Conservation (phyloP, 2,113 vertebrate species). For the Cynopterus brachyotis region DNA sequence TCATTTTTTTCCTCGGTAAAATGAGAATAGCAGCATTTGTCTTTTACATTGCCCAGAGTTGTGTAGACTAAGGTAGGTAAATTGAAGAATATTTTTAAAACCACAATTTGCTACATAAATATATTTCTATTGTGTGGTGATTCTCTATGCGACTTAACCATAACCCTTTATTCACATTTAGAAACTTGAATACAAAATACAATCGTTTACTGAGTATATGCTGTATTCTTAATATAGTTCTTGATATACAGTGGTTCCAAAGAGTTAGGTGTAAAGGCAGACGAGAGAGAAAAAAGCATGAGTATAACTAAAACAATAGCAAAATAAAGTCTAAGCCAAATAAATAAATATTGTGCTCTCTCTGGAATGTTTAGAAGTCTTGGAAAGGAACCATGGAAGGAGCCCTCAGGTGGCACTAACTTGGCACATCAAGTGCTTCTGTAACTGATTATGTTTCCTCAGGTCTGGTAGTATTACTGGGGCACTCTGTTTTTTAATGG, state of each 20-base stretch:
- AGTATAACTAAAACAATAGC: not conserved
- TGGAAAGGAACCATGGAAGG: not conserved
- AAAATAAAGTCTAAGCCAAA: not conserved
- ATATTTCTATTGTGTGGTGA: not conserved
- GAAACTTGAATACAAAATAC: not conserved
- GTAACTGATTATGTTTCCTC: not conserved
- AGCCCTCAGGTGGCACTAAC: not conserved
- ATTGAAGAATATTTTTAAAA: not conserved
- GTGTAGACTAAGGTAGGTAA: not conserved
- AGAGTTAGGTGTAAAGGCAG: not conserved
- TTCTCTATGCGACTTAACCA: not conserved
- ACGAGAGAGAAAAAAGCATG: not conserved
- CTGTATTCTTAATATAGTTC: not conserved
- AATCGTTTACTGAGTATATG: not conserved
- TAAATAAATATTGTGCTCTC: not conserved
- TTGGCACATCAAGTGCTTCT: not conserved
- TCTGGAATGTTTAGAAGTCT: conserved; percentile 5
- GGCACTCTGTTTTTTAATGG: not conserved
- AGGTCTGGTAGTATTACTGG: not conserved
- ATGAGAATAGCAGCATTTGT: not conserved
- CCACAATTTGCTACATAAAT: not conserved
- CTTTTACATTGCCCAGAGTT: not conserved
- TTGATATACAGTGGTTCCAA: not conserved
- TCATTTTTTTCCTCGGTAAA: not conserved
- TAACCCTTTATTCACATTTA: not conserved